Percentiles rank a stretch among this genome's conserved stretches.
Evolutionary conservation across 2,888 invertebrate genomes (phyloP).

Genomic region (Eledona agricola): DNA sequence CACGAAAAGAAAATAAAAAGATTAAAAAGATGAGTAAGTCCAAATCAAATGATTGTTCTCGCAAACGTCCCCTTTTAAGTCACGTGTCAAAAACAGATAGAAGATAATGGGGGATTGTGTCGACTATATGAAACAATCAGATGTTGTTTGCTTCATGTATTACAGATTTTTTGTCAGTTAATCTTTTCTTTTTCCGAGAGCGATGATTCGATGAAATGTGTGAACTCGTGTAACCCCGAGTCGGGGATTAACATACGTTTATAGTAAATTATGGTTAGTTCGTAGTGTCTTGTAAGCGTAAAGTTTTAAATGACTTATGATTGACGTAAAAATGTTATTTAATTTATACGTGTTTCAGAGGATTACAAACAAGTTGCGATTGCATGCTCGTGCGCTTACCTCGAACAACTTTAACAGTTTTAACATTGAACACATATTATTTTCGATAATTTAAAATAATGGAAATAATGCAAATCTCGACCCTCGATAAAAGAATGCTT

Average conservation of each 20-base stretch:
- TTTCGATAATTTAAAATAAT: too few species aligned
- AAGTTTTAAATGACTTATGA: slow-evolving; percentile 4
- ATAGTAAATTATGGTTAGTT: too few species aligned
- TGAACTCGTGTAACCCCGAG: too few species aligned
- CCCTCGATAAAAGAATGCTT: slow-evolving; percentile 31
- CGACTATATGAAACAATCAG: slow-evolving; percentile 52
- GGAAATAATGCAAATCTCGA: too few species aligned
- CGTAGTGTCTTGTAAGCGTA: too few species aligned
- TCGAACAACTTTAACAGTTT: too few species aligned
- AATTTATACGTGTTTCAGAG: background rate
- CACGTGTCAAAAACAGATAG: slow-evolving; percentile 55
- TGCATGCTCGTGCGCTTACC: slow-evolving; percentile 1
- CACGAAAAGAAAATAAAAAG: slow-evolving; percentile 56
- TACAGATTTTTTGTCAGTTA: slow-evolving; percentile 47
- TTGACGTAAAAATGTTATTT: slow-evolving; percentile 4
- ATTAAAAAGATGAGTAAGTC: slow-evolving; percentile 56
- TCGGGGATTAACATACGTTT: slow-evolving; percentile 1
- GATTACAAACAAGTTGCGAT: slow-evolving; percentile 5
- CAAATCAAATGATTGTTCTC: slow-evolving; percentile 54
- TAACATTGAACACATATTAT: too few species aligned
- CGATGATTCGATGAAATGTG: too few species aligned
- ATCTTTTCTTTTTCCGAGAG: background rate
- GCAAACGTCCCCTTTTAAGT: slow-evolving; percentile 48
- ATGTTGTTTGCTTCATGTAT: slow-evolving; percentile 54
- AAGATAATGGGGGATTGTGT: slow-evolving; percentile 51